phyloP scores from a whole-genome alignment of 1,140 invertebrate genomes.

The Homarus americanus region DNA sequence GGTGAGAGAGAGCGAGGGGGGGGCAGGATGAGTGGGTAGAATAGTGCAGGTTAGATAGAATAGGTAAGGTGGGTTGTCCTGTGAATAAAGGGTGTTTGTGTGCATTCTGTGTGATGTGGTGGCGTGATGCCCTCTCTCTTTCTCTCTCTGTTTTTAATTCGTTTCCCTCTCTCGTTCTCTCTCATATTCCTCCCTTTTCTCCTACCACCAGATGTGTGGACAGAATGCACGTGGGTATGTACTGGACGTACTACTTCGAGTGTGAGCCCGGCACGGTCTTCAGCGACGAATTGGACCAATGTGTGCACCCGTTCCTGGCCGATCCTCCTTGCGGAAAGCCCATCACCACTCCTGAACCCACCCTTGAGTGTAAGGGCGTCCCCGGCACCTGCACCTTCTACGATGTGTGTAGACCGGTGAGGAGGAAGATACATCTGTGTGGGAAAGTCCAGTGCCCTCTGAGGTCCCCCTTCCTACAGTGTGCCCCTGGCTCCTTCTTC shows the following conservation, averaged over 20 bases:
- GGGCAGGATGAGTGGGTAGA: no score
- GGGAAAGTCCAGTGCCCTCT: slow-evolving; percentile 24
- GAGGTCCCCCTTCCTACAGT: slow-evolving; percentile 27
- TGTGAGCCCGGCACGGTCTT: slow-evolving; percentile 50
- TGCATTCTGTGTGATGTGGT: no score
- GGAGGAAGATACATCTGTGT: slow-evolving; percentile 3
- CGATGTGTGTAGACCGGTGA: background rate
- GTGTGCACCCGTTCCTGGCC: slow-evolving; percentile 25
- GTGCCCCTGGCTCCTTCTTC: slow-evolving; percentile 35
- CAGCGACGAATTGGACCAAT: slow-evolving; percentile 51
- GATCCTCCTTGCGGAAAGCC: background rate
- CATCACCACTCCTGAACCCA: background rate
- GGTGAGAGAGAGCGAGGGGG: no score
- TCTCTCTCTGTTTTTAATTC: no score
- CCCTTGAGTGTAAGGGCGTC: background rate
- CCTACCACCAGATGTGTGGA: slow-evolving; percentile 31
- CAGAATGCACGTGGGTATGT: slow-evolving; percentile 26
- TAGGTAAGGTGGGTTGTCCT: no score
- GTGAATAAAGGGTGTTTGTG: no score
- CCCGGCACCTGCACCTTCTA: slow-evolving; percentile 43
- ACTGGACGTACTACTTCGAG: slow-evolving; percentile 55
- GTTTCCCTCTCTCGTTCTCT: no score
- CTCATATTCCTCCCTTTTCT: background rate
- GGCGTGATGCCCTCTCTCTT: no score
- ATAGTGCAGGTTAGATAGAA: no score